Conservation (phyloP, 2,113 vertebrate genomes). For the Pelodiscus sinensis region DNA sequence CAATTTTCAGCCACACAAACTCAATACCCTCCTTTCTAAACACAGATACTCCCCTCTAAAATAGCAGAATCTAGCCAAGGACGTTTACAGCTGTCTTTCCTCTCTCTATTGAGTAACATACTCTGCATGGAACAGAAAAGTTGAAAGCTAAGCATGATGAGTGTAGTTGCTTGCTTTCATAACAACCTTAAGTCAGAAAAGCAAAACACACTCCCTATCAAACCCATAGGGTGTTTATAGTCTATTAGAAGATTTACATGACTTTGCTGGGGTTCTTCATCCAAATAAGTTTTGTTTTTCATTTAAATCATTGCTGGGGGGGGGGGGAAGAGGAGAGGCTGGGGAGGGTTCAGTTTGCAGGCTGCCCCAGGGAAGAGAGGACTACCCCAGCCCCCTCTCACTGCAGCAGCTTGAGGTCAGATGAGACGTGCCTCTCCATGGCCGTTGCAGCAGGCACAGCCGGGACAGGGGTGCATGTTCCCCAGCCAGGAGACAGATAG, state of each 20-base stretch:
- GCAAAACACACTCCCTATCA: not conserved
- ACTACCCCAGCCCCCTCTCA: too few species aligned
- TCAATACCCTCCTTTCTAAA: not conserved
- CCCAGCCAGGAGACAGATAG: too few species aligned
- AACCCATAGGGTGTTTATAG: not conserved
- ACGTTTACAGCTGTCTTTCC: not conserved
- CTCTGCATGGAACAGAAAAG: not conserved
- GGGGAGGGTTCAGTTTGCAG: too few species aligned
- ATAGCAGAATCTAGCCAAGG: not conserved
- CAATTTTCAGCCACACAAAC: constrained; percentile 11
- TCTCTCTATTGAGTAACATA: not conserved
- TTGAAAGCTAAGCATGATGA: not conserved
- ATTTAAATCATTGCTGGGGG: not conserved
- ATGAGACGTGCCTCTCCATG: too few species aligned
- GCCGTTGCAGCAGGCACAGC: too few species aligned
- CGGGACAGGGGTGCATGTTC: too few species aligned
- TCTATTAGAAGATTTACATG: too few species aligned
- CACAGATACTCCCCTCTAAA: not conserved
- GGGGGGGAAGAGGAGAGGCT: too few species aligned
- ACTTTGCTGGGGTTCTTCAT: too few species aligned
- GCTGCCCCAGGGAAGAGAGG: too few species aligned
- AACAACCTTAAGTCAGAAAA: too few species aligned
- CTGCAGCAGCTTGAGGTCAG: too few species aligned
- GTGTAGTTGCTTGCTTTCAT: not conserved
- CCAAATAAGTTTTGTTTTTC: not conserved